Evolutionary conservation across 2,888 invertebrate species (phyloP), one percentile per base, ranked within the genome.

Genomic region (Heteropelma amictum): DNA sequence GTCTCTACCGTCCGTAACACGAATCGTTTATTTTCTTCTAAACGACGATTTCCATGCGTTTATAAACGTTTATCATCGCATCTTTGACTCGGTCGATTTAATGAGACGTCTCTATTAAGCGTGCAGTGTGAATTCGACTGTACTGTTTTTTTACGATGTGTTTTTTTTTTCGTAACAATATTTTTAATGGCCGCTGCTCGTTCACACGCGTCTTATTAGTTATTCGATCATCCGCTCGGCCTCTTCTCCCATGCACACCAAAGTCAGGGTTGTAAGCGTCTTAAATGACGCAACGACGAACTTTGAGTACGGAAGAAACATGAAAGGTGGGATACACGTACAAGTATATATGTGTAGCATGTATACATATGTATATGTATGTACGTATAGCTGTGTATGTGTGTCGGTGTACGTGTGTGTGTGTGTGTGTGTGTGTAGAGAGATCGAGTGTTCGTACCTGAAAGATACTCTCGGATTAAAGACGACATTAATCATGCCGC

Each of bases 401-500:
- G n/a, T n/a, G 30, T 10, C 54, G 33, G 19, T 33, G 5, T 2
- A n/a, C 8, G 35, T 33, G 35, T 19, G 12, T 5, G 19, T 21
- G 14, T 38, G 3, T 19, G 14, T 33, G 38, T 14, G 21, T 5
- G 12, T 28, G 8, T 23, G 40, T 21, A 17, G 0, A 28, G n/a
- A 28, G 8, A 45, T n/a, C n/a, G n/a, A n/a, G n/a, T n/a, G n/a
- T n/a, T n/a, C n/a, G n/a, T 26, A 30, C 19, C 3, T 47, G 33
- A 40, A 60, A 56, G 49, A 67, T 61, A 71, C 68, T 68, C 70
- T 45, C 65, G 58, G 77, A 74, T 71, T 70, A 77, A 65, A 76
- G 72, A 77, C 72, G 83, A 81, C 84, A 85, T 85, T 86, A 85
- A 86, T 86, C 86, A 86, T 81, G 80, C 72, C 64, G 81, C 83